These are phyloP conservation scores for Uria lomvia DNA, from an alignment of 2,113 vertebrate genomes.

Conservation along the genomic window DNA sequence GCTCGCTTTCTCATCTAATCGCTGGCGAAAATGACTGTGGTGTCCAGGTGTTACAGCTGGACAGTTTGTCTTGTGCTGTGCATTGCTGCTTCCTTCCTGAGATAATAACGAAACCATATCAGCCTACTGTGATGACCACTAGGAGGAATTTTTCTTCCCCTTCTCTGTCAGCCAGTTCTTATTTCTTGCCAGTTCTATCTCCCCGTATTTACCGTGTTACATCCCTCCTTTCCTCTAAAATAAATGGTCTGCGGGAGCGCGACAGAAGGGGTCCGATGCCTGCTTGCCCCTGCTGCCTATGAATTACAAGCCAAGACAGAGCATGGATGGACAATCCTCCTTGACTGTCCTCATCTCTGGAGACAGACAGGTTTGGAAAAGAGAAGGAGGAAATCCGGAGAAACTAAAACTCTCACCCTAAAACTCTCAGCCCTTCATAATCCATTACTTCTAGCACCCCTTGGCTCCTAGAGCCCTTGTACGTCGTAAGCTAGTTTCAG, in stretches of 20 bases:
- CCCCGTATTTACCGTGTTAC: not conserved
- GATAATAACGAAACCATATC: not conserved
- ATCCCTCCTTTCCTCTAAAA: not conserved
- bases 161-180: not conserved
- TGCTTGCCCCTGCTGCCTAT: accelerated
- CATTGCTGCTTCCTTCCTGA: constrained; percentile 31
- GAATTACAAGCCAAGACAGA: not conserved
- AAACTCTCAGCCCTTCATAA: not conserved
- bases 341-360: not conserved
- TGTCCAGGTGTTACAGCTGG: constrained; percentile 23
- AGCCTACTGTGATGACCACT: not conserved
- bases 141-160: not conserved
- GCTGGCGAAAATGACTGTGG: not conserved
- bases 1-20: not conserved
- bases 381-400: not conserved
- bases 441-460: not conserved
- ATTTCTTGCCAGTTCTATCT: not conserved
- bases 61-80: not conserved
- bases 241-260: not conserved
- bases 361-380: not conserved
- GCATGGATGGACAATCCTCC: not conserved
- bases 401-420: not conserved
- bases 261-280: accelerated
- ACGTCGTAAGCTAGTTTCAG: not conserved
- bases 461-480: not conserved